These are phyloP conservation scores for Arenaria interpres DNA, from an alignment of 2,113 vertebrate genomes.

Conservation along the genomic window DNA sequence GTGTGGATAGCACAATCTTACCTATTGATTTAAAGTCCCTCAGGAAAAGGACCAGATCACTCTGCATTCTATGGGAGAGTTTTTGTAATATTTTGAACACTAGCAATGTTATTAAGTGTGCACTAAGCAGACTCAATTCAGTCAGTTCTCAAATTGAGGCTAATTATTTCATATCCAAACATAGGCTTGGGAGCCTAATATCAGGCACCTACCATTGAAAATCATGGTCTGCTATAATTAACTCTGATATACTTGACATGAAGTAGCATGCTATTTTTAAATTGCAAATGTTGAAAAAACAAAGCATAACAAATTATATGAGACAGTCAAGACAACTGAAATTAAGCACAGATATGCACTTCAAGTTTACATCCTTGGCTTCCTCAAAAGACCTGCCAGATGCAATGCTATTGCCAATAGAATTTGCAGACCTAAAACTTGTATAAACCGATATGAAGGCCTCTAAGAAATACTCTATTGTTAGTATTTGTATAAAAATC, in stretches of 20 bases:
- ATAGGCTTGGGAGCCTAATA: not conserved
- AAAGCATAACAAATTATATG: not conserved
- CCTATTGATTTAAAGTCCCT: not conserved
- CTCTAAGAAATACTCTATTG: not conserved
- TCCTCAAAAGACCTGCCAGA: not conserved
- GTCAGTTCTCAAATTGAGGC: not conserved
- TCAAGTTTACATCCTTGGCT: not conserved
- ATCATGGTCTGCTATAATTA: not conserved
- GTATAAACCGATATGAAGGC: not conserved
- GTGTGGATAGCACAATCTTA: not conserved
- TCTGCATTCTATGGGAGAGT: not conserved
- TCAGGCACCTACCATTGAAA: not conserved
- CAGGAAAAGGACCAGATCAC: not conserved
- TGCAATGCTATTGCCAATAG: not conserved
- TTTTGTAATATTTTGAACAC: not conserved
- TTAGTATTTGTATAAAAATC: not conserved
- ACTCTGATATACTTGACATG: not conserved
- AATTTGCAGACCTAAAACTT: not conserved
- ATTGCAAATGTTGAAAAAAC: not conserved
- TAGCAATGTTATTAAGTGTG: not conserved
- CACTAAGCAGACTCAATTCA: not conserved
- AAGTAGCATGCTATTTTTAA: not conserved
- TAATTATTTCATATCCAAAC: not conserved
- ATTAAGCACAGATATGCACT: not conserved
- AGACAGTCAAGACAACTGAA: not conserved